Conservation (phyloP, 2,113 vertebrate species). For the Papio anubis region DNA sequence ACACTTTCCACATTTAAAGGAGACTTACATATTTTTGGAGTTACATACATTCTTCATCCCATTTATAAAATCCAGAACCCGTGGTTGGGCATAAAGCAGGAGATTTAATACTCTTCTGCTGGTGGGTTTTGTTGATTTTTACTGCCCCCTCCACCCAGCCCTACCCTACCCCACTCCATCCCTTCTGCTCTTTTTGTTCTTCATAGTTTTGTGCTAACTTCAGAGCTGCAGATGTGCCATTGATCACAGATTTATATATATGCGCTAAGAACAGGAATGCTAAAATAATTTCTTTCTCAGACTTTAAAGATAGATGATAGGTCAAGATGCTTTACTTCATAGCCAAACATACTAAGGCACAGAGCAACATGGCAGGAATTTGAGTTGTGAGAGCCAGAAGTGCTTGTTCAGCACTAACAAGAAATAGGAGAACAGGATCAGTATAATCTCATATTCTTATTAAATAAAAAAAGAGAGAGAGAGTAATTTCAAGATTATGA, state of each 20-base stretch:
- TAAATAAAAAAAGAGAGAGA: slow-evolving; percentile 62
- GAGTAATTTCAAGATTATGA: slow-evolving; percentile 74
- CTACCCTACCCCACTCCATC: background rate
- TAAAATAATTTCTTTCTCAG: slow-evolving; percentile 76
- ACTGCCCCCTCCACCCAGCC: background rate
- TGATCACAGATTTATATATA: slow-evolving; percentile 70
- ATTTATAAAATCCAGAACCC: slow-evolving; percentile 59
- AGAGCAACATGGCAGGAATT: slow-evolving; percentile 66
- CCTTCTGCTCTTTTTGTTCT: background rate
- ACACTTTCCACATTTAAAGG: slow-evolving; percentile 37
- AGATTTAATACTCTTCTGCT: slow-evolving; percentile 55
- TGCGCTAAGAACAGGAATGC: slow-evolving; percentile 64
- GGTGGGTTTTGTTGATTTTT: slow-evolving; percentile 13
- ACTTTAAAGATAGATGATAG: slow-evolving; percentile 62
- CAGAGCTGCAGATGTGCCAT: slow-evolving; percentile 50
- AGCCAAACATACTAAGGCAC: slow-evolving; percentile 68
- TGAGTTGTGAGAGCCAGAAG: slow-evolving; percentile 76
- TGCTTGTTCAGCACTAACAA: slow-evolving; percentile 79
- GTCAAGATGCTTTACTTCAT: slow-evolving; percentile 72
- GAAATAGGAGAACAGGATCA: slow-evolving; percentile 59
- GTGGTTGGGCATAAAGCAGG: slow-evolving; percentile 23
- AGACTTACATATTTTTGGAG: slow-evolving; percentile 23
- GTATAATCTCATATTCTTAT: slow-evolving; percentile 79
- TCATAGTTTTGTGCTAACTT: background rate
- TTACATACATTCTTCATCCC: background rate